These are phyloP conservation scores for Clarias gariepinus DNA, from an alignment of 2,113 vertebrate genomes.

Conservation along the genomic window DNA sequence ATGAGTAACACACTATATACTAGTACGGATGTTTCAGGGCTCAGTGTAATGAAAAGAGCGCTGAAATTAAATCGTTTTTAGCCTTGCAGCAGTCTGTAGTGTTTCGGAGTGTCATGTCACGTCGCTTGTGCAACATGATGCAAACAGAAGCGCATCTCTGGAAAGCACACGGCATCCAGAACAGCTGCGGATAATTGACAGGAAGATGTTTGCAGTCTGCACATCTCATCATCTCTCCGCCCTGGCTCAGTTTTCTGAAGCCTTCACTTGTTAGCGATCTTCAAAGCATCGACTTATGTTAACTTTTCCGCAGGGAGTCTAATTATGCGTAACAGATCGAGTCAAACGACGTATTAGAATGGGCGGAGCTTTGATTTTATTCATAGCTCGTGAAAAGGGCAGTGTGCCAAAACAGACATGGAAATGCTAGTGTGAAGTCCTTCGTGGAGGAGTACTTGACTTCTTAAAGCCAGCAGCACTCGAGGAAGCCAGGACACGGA, in stretches of 20 bases:
- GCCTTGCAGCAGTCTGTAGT: background rate
- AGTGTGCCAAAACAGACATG: background rate
- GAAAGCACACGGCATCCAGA: background rate
- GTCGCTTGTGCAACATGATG: conserved; percentile 30
- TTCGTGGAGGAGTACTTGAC: background rate
- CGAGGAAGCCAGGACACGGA: background rate
- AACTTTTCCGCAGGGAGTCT: background rate
- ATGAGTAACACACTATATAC: background rate
- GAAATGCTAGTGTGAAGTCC: background rate
- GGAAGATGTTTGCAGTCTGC: background rate
- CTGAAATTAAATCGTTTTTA: background rate
- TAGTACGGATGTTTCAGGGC: background rate
- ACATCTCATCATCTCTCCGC: background rate
- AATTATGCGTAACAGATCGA: background rate
- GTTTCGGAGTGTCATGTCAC: background rate
- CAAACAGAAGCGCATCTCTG: background rate
- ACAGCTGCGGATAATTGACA: background rate
- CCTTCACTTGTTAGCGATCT: background rate
- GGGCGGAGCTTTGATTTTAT: background rate
- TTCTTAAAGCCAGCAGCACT: background rate
- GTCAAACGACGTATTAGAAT: background rate
- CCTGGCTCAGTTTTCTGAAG: background rate
- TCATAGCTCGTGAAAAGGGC: background rate
- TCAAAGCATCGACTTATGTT: background rate
- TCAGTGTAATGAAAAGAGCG: background rate